These are phyloP conservation scores for Chrysemys picta DNA, from an alignment of 2,113 vertebrate species.

Conservation along the genomic window DNA sequence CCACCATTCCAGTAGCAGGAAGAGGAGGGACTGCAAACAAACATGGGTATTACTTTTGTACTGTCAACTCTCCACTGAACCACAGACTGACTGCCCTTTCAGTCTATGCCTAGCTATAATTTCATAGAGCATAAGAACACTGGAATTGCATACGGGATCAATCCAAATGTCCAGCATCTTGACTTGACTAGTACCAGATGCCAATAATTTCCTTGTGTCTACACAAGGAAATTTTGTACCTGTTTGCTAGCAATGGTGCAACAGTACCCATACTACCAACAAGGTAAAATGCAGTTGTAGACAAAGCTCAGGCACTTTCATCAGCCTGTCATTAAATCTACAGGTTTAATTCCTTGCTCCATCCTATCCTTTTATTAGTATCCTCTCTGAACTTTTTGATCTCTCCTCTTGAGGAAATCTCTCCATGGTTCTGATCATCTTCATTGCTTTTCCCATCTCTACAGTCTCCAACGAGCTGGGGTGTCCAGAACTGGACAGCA, in stretches of 20 bases:
- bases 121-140: not conserved
- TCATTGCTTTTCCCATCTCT: not conserved
- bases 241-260: not conserved
- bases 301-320: not conserved
- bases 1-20: not conserved
- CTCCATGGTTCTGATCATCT: not conserved
- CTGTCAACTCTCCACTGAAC: not conserved
- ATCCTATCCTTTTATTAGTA: not conserved
- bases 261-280: no score
- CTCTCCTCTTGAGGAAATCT: no score
- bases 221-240: not conserved
- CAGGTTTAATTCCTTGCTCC: not conserved
- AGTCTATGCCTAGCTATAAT: not conserved
- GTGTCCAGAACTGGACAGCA: no score
- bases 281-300: not conserved
- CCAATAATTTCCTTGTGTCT: not conserved
- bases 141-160: not conserved
- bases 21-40: not conserved
- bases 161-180: not conserved
- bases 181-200: not conserved
- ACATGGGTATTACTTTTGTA: accelerated
- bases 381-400: not conserved
- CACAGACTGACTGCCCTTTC: no score
- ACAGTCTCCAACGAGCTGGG: not conserved
- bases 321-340: not conserved